These are phyloP conservation scores for Streblospio benedicti DNA, from an alignment of 1,140 invertebrate genomes.

Conservation along the genomic window DNA sequence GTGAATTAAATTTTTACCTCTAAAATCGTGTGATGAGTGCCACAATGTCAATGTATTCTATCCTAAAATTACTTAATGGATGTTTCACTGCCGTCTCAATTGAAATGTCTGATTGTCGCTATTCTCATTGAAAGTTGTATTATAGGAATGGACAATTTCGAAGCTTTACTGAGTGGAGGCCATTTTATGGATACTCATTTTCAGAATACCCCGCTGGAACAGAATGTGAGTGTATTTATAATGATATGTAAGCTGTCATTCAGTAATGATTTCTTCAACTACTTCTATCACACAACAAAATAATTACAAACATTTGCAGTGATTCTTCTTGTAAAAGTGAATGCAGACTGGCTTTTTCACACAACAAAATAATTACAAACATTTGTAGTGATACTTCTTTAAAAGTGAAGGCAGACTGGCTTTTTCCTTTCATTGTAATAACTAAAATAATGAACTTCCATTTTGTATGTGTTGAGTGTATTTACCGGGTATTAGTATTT, in stretches of 20 bases:
- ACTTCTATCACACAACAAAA: not conserved
- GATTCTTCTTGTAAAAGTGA: not conserved
- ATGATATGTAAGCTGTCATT: not conserved
- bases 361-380: not conserved
- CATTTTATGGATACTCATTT: constrained; percentile 95
- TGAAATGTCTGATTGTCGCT: too few species aligned
- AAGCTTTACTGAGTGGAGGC: constrained; percentile 80
- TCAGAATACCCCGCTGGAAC: constrained; percentile 70
- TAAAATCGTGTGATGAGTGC: not conserved
- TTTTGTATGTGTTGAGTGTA: too few species aligned
- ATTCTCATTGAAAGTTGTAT: too few species aligned
- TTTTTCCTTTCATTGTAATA: too few species aligned
- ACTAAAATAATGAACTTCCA: too few species aligned
- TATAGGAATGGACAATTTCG: constrained; percentile 81
- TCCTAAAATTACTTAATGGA: too few species aligned
- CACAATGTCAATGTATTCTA: not conserved
- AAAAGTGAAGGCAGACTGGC: not conserved
- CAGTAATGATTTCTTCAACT: not conserved
- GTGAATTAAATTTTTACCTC: not conserved
- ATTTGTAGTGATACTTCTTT: not conserved
- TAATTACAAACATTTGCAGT: not conserved
- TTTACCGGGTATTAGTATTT: too few species aligned
- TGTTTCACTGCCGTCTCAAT: too few species aligned
- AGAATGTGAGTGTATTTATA: constrained; percentile 68
- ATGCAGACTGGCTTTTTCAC: not conserved